These are phyloP conservation scores for Turritopsis rubra DNA, from an alignment of 30 jellyfish, hydroid and myxozoan species.

Conservation along the genomic window DNA sequence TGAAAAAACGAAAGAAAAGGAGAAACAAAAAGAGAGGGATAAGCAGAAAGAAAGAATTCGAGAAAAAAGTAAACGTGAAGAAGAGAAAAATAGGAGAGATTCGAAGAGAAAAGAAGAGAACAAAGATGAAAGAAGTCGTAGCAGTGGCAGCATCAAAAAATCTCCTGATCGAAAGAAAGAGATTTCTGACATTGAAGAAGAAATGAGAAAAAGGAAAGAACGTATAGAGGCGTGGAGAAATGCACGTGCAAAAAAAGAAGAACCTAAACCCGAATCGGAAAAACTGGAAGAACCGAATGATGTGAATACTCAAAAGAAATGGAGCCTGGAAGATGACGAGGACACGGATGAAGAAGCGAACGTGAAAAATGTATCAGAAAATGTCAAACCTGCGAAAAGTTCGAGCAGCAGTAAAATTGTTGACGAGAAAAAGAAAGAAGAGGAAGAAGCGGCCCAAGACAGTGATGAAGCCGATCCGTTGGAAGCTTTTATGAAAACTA, in stretches of 20 bases:
- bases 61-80: conserved; percentile 27
- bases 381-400: not conserved
- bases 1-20: conserved; percentile 16
- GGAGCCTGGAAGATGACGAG: conserved; percentile 92
- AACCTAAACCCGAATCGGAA: conserved; percentile 19
- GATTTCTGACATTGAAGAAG: conserved; percentile 71
- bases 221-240: conserved; percentile 96
- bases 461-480: conserved; percentile 89
- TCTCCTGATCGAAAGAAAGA: not conserved
- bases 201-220: conserved; percentile 82
- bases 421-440: conserved; percentile 16
- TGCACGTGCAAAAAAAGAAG: conserved; percentile 55
- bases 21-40: conserved; percentile 10
- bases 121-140: not conserved
- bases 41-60: conserved; percentile 18
- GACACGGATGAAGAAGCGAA: conserved; percentile 74
- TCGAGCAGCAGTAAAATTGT: conserved; percentile 9
- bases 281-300: not conserved
- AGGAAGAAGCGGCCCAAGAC: conserved; percentile 40
- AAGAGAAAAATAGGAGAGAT: conserved; percentile 7
- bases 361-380: not conserved
- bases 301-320: conserved; percentile 32
- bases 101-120: conserved; percentile 26
- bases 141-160: not conserved
- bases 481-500: conserved; percentile 93